These are phyloP conservation scores for Microplitis mediator DNA, from an alignment of 1,140 invertebrate genomes.

Conservation along the genomic window DNA sequence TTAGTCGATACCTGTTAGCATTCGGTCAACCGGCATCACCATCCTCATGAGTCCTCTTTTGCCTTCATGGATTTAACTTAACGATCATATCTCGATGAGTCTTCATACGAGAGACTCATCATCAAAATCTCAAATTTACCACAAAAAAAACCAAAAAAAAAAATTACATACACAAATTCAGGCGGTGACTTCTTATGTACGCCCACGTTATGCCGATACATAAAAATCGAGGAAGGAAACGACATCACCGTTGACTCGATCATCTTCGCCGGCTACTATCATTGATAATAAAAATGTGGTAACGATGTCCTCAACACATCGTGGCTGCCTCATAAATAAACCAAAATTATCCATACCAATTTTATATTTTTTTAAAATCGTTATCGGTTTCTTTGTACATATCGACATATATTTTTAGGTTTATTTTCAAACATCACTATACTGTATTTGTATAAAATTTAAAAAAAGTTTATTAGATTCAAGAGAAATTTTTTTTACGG, in stretches of 20 bases:
- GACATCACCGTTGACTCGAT: background rate
- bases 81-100: slow-evolving; percentile 12
- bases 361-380: background rate
- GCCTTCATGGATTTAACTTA: background rate
- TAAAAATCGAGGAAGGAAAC: background rate
- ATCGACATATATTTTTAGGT: background rate
- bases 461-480: too few species aligned
- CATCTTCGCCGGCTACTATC: background rate
- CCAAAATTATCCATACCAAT: background rate
- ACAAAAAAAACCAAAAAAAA: background rate
- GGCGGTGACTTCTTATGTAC: background rate
- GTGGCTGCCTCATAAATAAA: background rate
- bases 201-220: background rate
- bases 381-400: background rate
- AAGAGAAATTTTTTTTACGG: too few species aligned
- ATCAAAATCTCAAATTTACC: background rate
- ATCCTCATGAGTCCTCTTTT: background rate
- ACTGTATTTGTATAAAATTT: too few species aligned
- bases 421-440: too few species aligned
- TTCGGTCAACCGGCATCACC: background rate
- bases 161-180: background rate
- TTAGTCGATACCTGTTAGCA: slow-evolving; percentile 34
- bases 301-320: background rate
- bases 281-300: background rate
- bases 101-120: background rate